Evolutionary conservation across 2,113 vertebrate genomes (phyloP), one percentile per base, ranked within the genome.

Genomic region (Theristicus caerulescens): DNA sequence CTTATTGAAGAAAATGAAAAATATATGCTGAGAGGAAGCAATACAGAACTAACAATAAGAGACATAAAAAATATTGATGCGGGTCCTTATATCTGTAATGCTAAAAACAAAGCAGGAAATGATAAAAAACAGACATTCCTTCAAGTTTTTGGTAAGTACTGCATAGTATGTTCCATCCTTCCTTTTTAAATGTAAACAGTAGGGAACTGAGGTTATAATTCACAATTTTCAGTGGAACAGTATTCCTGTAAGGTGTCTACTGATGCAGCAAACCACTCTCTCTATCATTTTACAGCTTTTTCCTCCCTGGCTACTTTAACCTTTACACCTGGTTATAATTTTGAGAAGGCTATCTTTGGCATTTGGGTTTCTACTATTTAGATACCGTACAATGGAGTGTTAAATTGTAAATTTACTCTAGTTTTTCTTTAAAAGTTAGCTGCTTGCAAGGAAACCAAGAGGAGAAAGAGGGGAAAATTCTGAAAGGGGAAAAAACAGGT

Each of bases 81-180:
- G 0, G 99, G 99, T 20, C 92, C 97, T 38, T 99, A 99, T 97
- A 93, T 98, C 61, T 99, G 99, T 96, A 98, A 94, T 92, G 99
- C 99, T 85, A 98, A 98, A 96, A 99, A 99, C 96, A 99, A 99
- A 97, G 99, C 99, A 4, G 99, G 99, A 38, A 98, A 98, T 83
- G 98, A 99, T 93, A 99, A 99, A 82, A 98, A 98, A 38, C 99
- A 99, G 94, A 98, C 99, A 24, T 98, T 99, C 78, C 99, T 99
- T 80, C 99, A 99, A 97, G 99, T 99, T 96, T 99, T 99, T 79
- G 99, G 99, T 99, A 98, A 99, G 99, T 97, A 91, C 96, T 94
- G 22, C 55, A 40, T 54, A 46, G 18, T 59, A 12, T 76, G 10
- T 49, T 61, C 29, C 18, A 44, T 36, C 14, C n/a, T 96, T 47